These are phyloP conservation scores for Nomada ruficornis DNA, from an alignment of 2,888 invertebrate species.

Conservation along the genomic window DNA sequence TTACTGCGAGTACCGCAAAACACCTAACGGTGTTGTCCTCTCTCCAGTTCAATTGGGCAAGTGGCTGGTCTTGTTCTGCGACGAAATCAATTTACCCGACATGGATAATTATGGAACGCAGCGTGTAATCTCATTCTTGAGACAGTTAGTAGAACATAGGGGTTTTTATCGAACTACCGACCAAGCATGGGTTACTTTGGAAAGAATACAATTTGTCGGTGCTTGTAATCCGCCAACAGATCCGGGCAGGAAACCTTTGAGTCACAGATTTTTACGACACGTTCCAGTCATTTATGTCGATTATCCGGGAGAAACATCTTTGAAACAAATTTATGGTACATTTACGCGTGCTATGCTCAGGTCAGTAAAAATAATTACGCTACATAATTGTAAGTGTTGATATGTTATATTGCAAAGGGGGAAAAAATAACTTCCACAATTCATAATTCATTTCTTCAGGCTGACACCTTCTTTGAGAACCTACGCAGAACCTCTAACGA, in stretches of 20 bases:
- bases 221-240: conserved; percentile 99
- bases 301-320: conserved; percentile 98
- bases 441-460: conserved; percentile 80
- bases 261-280: conserved; percentile 95
- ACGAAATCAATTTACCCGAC: conserved; percentile 99
- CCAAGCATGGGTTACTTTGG: conserved; percentile 98
- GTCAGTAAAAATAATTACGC: conserved; percentile 53
- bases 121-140: conserved; percentile 99
- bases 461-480: conserved; percentile 96
- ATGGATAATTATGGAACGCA: conserved; percentile 99
- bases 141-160: conserved; percentile 98
- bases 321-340: conserved; percentile 99
- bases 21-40: conserved; percentile 98
- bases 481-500: conserved; percentile 98
- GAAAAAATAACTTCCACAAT: conserved; percentile 5
- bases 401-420: not conserved
- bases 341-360: conserved; percentile 98
- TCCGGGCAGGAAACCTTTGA: conserved; percentile 98
- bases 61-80: conserved; percentile 99
- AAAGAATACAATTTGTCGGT: conserved; percentile 99
- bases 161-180: conserved; percentile 96
- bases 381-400: not conserved
- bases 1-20: conserved; percentile 99
- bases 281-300: conserved; percentile 99
- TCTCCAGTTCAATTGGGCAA: conserved; percentile 98